Evolutionary conservation across 2,113 vertebrate genomes (phyloP).

Genomic region (Thymallus thymallus): DNA sequence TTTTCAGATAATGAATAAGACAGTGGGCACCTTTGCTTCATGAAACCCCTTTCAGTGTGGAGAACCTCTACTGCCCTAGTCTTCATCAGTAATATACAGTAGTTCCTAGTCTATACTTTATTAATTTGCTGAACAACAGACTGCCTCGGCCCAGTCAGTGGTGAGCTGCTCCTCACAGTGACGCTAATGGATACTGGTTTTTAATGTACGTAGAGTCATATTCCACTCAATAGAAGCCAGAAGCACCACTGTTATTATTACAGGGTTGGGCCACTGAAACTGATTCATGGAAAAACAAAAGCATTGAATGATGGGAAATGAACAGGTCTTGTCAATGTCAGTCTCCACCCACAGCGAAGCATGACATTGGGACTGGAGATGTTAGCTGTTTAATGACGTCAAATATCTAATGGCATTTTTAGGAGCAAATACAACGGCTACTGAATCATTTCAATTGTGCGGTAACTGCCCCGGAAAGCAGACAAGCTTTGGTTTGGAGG

Average conservation of each 20-base stretch:
- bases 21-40: not conserved
- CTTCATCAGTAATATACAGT: conserved; percentile 41
- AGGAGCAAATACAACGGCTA: no score
- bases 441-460: no score
- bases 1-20: conserved; percentile 15
- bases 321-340: no score
- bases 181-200: conserved; percentile 54
- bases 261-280: not conserved
- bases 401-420: no score
- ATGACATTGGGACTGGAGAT: no score
- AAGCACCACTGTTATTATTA: not conserved
- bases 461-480: no score
- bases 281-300: not conserved
- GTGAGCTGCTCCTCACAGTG: conserved; percentile 34
- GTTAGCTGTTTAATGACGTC: no score
- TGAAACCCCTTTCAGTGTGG: conserved; percentile 15
- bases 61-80: conserved; percentile 45
- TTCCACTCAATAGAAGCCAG: conserved; percentile 35
- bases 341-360: no score
- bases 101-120: conserved; percentile 36
- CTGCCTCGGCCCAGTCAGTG: conserved; percentile 1
- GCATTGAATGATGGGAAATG: not conserved
- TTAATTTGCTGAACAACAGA: conserved; percentile 56
- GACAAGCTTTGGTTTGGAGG: no score
- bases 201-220: conserved; percentile 45